Conservation (phyloP, 1,140 invertebrate genomes). For the Solenopsis invicta region DNA sequence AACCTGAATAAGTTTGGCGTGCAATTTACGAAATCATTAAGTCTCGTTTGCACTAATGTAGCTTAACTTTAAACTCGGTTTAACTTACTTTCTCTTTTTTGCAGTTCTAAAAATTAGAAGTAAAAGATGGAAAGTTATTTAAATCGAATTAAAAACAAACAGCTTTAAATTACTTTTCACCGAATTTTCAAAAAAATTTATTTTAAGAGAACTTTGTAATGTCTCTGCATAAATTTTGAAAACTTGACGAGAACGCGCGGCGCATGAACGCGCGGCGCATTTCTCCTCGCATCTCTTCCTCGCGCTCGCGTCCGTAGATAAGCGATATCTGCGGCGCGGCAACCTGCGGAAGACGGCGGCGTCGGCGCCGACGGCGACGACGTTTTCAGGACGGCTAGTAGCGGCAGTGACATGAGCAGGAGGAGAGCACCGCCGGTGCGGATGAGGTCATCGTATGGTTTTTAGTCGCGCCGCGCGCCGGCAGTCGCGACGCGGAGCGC, state of each 20-base stretch:
- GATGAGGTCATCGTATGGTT: constrained; percentile 85
- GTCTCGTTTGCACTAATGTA: too few relatives aligned
- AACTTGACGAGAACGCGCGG: background rate
- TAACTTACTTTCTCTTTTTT: background rate
- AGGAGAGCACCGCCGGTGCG: constrained; percentile 79
- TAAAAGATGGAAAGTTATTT: too few relatives aligned
- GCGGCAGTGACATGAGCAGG: constrained; percentile 73
- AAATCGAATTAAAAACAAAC: background rate
- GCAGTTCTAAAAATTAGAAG: too few relatives aligned
- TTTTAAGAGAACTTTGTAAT: background rate
- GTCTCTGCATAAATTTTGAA: background rate
- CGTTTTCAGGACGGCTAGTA: constrained; percentile 84
- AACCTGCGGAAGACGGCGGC: constrained; percentile 58
- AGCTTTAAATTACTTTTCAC: background rate
- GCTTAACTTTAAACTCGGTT: too few relatives aligned
- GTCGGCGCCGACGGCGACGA: constrained; percentile 72
- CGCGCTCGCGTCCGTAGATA: background rate
- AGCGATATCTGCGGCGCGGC: constrained; percentile 47
- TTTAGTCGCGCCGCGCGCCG: constrained; percentile 79
- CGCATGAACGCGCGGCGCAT: background rate
- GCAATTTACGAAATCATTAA: too few relatives aligned
- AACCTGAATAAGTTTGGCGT: background rate
- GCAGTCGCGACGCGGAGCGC: constrained; percentile 81
- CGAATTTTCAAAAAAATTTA: background rate
- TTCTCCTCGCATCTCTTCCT: too few relatives aligned